Base-by-base conservation (phyloP, 2,797 vertebrate species). In the Diceros bicornis region DNA sequence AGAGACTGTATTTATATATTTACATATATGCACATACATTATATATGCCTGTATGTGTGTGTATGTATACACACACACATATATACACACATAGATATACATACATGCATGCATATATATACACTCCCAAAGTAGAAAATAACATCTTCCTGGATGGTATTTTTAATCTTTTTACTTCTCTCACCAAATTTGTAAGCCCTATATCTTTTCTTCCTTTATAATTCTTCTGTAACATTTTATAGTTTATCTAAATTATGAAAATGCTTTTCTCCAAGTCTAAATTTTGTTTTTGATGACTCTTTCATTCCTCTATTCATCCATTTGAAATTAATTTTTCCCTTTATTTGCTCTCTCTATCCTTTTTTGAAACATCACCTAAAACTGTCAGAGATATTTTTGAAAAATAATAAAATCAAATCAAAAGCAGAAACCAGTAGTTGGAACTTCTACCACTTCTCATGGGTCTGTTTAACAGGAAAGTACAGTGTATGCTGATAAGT, bases 301-400 rank as follows among this genome's bases (percentile, higher is more conserved):
- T 57, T 89, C 18, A 47, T 86, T 92, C 37, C 13, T 94, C 82
- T 72, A 44, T 72, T 61, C 29, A 82, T 37, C 32, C 72, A 89
- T 75, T 96, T 87, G 62, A 92, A 79, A 74, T 64, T 85, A 61
- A 71, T 50, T 89, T 89, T 91, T 89, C 68, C 92, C 17, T 95
- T 79, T 69, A 84, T 82, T 85, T 85, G 7, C 6, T 93, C 10
- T 83, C 34, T 84, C 57, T 84, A 85, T 1, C 8, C 32, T 91
- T 88, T 69, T 8, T 23, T 86, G 16, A 89, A 85, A 18, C 92
- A 21, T 95, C 50, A 82, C 17, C 72, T n/a, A 78, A 94, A 91
- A 79, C 13, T 92, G 12, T 88, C 66, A 90, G 50, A 87, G 21
- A 77, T 93, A 66, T 68, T 69, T 55, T 47, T 86, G 21, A 79